Percentiles rank a stretch among this genome's conserved stretches.
Evolutionary conservation across 1,140 invertebrate species (phyloP).

Genomic region (Zaprionus ornatus): DNA sequence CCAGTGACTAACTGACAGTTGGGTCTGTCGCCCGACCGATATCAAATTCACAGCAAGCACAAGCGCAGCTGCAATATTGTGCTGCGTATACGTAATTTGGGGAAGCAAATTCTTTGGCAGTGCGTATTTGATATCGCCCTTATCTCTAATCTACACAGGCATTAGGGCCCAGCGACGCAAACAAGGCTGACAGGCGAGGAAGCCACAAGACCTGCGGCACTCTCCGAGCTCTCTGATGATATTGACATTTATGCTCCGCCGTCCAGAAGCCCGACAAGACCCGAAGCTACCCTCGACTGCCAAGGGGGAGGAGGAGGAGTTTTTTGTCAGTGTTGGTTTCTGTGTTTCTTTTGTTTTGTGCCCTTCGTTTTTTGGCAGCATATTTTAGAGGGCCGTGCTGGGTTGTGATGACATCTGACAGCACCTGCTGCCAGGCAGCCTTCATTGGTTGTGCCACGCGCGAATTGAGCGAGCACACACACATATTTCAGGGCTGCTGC

Average conservation of each 20-base stretch:
- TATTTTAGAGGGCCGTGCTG: slow-evolving; percentile 24
- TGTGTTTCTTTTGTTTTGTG: not conserved
- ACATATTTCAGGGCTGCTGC: slow-evolving; percentile 12
- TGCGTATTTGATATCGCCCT: slow-evolving; percentile 62
- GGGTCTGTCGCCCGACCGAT: slow-evolving; percentile 34
- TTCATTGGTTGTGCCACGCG: not conserved
- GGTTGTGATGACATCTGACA: slow-evolving; percentile 71
- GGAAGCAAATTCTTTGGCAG: slow-evolving; percentile 45
- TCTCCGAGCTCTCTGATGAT: slow-evolving; percentile 57
- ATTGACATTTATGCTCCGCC: slow-evolving; percentile 74
- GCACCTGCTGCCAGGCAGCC: slow-evolving; percentile 57
- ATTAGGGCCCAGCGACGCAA: slow-evolving; percentile 68
- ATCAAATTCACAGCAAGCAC: slow-evolving; percentile 38
- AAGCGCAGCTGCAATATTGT: slow-evolving; percentile 57
- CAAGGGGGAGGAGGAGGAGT: too few relatives aligned
- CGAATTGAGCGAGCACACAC: slow-evolving; percentile 17
- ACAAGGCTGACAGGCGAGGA: slow-evolving; percentile 35
- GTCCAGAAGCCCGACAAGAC: not conserved
- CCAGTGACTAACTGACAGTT: not conserved
- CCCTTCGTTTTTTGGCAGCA: slow-evolving; percentile 48
- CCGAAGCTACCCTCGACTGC: not conserved
- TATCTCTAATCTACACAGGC: slow-evolving; percentile 79
- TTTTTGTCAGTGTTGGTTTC: not conserved
- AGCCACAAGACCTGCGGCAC: slow-evolving; percentile 57
- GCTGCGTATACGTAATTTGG: slow-evolving; percentile 55